Conservation (phyloP, 1,140 invertebrate species). For the Achatina immaculata region DNA sequence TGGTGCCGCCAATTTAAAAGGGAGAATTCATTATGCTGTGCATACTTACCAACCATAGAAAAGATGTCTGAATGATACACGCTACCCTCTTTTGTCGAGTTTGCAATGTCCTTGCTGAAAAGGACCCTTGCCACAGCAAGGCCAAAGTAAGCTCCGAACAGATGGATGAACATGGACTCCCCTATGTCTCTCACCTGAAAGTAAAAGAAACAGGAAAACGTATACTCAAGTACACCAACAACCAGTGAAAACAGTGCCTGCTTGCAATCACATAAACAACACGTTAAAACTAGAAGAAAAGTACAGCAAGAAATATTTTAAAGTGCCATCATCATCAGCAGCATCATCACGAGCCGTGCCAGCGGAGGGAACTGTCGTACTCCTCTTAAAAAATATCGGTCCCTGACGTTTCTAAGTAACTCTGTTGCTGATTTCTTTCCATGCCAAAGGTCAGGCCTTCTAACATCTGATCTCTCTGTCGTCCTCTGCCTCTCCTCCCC, state of each 20-base stretch:
- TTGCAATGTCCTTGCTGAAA: conserved; percentile 55
- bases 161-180: conserved; percentile 93
- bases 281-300: not conserved
- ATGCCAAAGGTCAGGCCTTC: no score
- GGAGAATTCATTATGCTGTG: no score
- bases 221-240: not conserved
- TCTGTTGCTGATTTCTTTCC: no score
- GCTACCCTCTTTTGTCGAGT: conserved; percentile 77
- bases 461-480: no score
- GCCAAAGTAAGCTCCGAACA: conserved; percentile 96
- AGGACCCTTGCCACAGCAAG: conserved; percentile 83
- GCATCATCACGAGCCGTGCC: no score
- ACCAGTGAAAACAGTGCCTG: not conserved
- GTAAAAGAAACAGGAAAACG: no score
- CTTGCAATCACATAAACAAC: not conserved
- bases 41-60: conserved; percentile 88
- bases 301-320: not conserved
- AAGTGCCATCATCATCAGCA: no score
- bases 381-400: no score
- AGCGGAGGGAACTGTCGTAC: no score
- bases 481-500: no score
- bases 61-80: conserved; percentile 89
- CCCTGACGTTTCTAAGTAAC: no score
- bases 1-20: no score
- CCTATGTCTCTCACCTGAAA: conserved; percentile 76